Conservation (phyloP, 2,113 vertebrate genomes). For the Rhodinocichla rosea region DNA sequence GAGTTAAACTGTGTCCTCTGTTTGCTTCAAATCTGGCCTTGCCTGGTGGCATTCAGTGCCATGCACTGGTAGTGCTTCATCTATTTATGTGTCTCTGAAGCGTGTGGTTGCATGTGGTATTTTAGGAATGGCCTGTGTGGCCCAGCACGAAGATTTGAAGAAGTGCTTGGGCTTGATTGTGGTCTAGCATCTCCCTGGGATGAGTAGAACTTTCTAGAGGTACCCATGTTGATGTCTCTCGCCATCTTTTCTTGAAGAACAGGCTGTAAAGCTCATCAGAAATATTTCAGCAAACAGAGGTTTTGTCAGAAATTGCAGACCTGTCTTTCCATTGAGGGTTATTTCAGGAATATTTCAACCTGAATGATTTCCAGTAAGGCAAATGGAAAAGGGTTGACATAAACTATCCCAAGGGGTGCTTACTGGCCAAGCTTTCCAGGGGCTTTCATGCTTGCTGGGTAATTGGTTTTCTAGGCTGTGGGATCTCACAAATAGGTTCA, state of each 20-base stretch:
- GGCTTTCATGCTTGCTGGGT: neutral
- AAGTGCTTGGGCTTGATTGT: neutral
- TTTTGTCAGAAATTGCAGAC: neutral
- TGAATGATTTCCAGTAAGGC: neutral
- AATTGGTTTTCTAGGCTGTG: neutral
- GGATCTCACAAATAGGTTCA: neutral
- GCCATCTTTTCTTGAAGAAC: neutral
- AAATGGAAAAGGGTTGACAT: neutral
- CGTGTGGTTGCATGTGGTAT: neutral
- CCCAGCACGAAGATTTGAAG: neutral
- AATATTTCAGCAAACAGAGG: neutral
- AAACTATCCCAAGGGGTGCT: neutral
- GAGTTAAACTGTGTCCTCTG: neutral
- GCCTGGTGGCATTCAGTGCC: neutral
- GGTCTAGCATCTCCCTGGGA: neutral
- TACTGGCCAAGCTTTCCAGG: neutral
- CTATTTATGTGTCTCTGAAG: neutral
- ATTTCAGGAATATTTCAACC: neutral
- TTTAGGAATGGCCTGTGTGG: neutral
- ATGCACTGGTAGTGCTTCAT: neutral
- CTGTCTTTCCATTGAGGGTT: neutral
- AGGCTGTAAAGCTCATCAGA: neutral
- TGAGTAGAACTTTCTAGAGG: neutral
- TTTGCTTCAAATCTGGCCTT: neutral
- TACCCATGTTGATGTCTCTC: neutral